Evolutionary conservation across 2,888 invertebrate genomes (phyloP).

Genomic region (Mythimna ferrago): DNA sequence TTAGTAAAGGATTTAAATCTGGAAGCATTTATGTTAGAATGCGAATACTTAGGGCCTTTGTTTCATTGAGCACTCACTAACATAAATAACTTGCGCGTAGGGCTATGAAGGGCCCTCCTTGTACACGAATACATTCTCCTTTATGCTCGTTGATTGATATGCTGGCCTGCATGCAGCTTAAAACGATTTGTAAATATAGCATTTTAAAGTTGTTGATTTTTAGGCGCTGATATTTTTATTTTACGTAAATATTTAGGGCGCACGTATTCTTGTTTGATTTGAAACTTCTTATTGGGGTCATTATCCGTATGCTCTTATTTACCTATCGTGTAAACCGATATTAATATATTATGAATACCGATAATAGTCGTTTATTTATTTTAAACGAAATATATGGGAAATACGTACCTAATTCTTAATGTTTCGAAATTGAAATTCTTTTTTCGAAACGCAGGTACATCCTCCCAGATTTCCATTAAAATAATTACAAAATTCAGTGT

Average conservation of each 20-base stretch:
- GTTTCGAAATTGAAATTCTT: not conserved
- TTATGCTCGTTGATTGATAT: conserved; percentile 60
- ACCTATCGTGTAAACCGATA: not conserved
- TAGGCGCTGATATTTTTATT: conserved; percentile 22
- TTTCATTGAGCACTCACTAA: conserved; percentile 66
- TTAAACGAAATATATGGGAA: not conserved
- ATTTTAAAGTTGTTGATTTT: conserved; percentile 21
- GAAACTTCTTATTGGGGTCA: not conserved
- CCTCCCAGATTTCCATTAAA: not conserved
- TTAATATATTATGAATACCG: not conserved
- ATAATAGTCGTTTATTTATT: not conserved
- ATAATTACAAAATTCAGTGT: too few species aligned
- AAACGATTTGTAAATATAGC: conserved; percentile 40
- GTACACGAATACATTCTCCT: conserved; percentile 66
- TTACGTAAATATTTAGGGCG: not conserved
- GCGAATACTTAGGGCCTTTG: conserved; percentile 56
- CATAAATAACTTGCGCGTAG: conserved; percentile 76
- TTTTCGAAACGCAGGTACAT: not conserved
- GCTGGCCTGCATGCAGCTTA: conserved; percentile 42
- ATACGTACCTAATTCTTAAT: not conserved
- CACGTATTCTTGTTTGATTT: conserved; percentile 14
- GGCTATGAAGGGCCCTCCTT: conserved; percentile 74
- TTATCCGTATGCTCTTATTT: not conserved
- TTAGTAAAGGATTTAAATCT: conserved; percentile 22
- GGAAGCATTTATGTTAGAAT: conserved; percentile 48